These are phyloP conservation scores for Drosophila subobscura DNA, from an alignment of 1,140 invertebrate species.

Conservation along the genomic window DNA sequence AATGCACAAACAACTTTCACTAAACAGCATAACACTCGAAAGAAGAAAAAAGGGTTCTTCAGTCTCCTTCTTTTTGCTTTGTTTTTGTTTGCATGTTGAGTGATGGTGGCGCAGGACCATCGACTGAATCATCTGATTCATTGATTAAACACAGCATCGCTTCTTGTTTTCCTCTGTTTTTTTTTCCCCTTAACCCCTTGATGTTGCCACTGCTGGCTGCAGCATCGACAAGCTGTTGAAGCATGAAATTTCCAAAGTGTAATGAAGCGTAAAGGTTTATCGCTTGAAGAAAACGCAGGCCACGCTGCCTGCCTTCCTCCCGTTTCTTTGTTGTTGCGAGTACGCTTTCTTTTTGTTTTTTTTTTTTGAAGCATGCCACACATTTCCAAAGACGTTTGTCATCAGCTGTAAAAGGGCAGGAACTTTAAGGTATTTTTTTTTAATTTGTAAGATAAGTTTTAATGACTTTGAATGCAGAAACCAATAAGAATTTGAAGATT, in stretches of 20 bases:
- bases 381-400: no score
- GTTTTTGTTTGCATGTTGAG: slow-evolving; percentile 55
- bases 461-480: no score
- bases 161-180: slow-evolving; percentile 18
- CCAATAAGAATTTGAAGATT: no score
- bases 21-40: slow-evolving; percentile 48
- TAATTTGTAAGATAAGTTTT: no score
- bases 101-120: slow-evolving; percentile 60
- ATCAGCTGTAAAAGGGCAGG: no score
- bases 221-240: slow-evolving; percentile 63
- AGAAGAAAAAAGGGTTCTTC: slow-evolving; percentile 2
- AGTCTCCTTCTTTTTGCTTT: not conserved
- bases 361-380: no score
- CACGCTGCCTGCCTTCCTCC: slow-evolving; percentile 11
- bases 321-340: slow-evolving; percentile 11
- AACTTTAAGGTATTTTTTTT: no score
- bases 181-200: slow-evolving; percentile 65
- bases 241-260: slow-evolving; percentile 76
- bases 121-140: slow-evolving; percentile 74
- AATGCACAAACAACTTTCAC: slow-evolving; percentile 56
- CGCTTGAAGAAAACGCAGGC: slow-evolving; percentile 57
- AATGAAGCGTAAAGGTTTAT: slow-evolving; percentile 82
- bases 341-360: not conserved
- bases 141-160: slow-evolving; percentile 68
- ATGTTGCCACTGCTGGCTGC: slow-evolving; percentile 39